phyloP scores from a whole-genome alignment of 2,113 vertebrate genomes.

The Paralichthys olivaceus region DNA sequence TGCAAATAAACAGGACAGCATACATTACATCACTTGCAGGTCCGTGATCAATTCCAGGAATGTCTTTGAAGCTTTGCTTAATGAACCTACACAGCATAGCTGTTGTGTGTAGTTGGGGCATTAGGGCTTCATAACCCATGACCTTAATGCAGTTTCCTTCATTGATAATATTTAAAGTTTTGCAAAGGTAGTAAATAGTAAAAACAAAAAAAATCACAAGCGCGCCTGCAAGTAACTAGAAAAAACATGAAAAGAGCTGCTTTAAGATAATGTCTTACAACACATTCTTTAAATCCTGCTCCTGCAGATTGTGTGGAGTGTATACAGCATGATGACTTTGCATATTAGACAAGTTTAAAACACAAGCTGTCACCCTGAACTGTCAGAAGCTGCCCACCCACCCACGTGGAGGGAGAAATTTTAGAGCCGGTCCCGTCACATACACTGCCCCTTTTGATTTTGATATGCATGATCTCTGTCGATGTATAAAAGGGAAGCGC shows the following conservation, averaged over 20 bases:
- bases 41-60: slow-evolving; percentile 82
- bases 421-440: slow-evolving; percentile 50
- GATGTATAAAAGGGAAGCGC: slow-evolving; percentile 70
- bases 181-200: not conserved
- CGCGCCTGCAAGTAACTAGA: not conserved
- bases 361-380: not conserved
- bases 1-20: slow-evolving; percentile 84
- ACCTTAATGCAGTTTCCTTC: slow-evolving; percentile 50
- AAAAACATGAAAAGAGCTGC: slow-evolving; percentile 8
- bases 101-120: slow-evolving; percentile 55
- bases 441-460: slow-evolving; percentile 56
- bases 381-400: slow-evolving; percentile 29
- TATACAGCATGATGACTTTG: not conserved
- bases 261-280: slow-evolving; percentile 1
- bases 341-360: slow-evolving; percentile 29
- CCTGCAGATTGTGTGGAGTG: slow-evolving; percentile 1
- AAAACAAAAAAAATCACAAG: slow-evolving; percentile 16
- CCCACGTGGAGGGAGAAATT: slow-evolving; percentile 36
- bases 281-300: not conserved
- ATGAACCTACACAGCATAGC: slow-evolving; percentile 71
- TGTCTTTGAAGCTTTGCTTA: slow-evolving; percentile 81
- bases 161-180: slow-evolving; percentile 30
- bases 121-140: slow-evolving; percentile 53
- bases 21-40: slow-evolving; percentile 82
- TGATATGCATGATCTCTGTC: slow-evolving; percentile 63